phyloP scores from a whole-genome alignment of 2,113 vertebrate species.

The Nothoprocta perdicaria region DNA sequence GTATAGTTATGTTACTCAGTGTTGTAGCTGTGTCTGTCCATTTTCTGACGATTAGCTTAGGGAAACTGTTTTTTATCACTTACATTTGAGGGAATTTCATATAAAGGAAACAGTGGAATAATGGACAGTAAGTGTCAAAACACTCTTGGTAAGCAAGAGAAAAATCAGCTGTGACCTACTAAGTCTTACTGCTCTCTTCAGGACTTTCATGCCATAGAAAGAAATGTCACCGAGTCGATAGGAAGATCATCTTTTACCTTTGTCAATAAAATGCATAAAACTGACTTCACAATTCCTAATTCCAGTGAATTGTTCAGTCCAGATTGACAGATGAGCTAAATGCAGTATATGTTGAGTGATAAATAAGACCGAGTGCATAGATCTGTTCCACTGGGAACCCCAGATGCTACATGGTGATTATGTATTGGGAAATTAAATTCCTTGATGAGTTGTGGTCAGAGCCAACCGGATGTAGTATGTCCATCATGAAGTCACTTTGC shows the following conservation, averaged over 20 bases:
- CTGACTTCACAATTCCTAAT: background rate
- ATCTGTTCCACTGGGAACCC: background rate
- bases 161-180: background rate
- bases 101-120: background rate
- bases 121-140: background rate
- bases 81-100: background rate
- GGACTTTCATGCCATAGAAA: background rate
- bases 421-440: background rate
- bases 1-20: background rate
- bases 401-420: background rate
- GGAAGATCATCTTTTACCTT: background rate
- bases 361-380: background rate
- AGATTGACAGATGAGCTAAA: background rate
- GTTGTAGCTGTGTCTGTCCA: background rate
- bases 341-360: background rate
- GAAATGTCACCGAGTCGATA: background rate
- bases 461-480: background rate
- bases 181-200: background rate
- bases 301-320: background rate
- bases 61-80: background rate
- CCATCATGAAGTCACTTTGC: background rate
- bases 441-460: background rate
- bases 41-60: background rate
- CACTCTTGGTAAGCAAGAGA: background rate
- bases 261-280: background rate